These are phyloP conservation scores for Gortyna flavago DNA, from an alignment of 2,888 invertebrate species.

Conservation along the genomic window DNA sequence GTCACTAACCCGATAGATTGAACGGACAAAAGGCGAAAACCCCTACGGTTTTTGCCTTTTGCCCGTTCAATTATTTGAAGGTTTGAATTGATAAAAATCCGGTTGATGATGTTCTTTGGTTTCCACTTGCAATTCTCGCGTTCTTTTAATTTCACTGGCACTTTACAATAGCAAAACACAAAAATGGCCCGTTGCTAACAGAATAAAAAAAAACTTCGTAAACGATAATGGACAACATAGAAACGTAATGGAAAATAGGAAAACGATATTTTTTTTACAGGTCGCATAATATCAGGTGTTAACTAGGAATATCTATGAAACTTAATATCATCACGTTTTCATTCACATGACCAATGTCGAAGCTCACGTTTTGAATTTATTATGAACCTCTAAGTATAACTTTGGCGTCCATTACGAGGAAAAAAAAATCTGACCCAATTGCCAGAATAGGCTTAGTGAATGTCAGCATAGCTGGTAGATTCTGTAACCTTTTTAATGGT, in stretches of 20 bases:
- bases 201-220: background rate
- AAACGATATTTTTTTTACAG: conserved; percentile 7
- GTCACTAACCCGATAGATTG: no score
- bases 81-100: background rate
- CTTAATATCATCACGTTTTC: conserved; percentile 37
- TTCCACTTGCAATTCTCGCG: background rate
- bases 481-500: background rate
- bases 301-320: conserved; percentile 17
- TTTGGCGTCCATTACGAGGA: background rate
- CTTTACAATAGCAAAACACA: background rate
- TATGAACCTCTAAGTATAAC: background rate
- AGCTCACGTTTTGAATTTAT: conserved; percentile 32
- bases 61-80: background rate
- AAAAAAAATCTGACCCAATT: background rate
- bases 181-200: background rate
- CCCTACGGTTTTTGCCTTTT: background rate
- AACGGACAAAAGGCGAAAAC: no score
- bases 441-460: background rate
- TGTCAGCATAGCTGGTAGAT: background rate
- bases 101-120: background rate
- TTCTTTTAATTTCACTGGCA: no score
- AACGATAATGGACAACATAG: background rate
- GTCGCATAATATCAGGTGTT: conserved; percentile 23
- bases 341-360: conserved; percentile 20
- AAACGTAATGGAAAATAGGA: conserved; percentile 17